Base-by-base conservation (phyloP, 2,888 invertebrate species). In the Parthenolecanium corni region DNA sequence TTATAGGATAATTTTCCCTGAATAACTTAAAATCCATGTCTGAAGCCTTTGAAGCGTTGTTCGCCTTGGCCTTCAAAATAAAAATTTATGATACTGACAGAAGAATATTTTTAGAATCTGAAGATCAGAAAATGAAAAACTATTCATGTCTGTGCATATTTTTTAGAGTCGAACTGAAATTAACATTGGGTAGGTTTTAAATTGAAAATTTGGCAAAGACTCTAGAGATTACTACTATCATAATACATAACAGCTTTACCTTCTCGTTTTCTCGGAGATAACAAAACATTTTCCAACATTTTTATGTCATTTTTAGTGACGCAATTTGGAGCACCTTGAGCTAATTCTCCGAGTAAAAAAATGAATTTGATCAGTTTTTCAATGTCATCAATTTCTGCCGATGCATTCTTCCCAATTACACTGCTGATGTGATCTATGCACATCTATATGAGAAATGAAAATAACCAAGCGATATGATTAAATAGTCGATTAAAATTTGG, bases 361-460 rank as follows among this genome's bases (percentile, higher is more conserved):
- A 61, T 47, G n/a, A 49, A 51, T 38, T 61, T 61, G 20, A 51
- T 61, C 5, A 61, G n/a, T 49, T 51, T 51, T n/a, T 47, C 49
- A n/a, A 36, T 38, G 11, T 61, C 38, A 2, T 49, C 14, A 14
- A 61, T 36, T 20, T 61, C 61, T 14, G 49, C 9, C 1, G 61
- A 51, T 23, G 61, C 31, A 23, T 61, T 40, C 24, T 51, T 47
- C 12, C 61, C 49, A 31, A 61, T 51, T 40, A 49, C 38, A 2
- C n/a, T 38, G 31, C 49, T 40, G 4, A 61, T 61, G n/a, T 51
- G 38, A 23, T 38, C 36, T 12, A 61, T 21, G 23, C 51, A 61
- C 21, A n/a, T 51, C 61, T 61, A 16, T 11, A 52, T n/a, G n/a
- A n/a, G 23, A 40, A 54, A 40, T 6, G 11, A 24, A 42, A 23